These are phyloP conservation scores for Neocrepidodera transversa DNA, from an alignment of 2,888 invertebrate genomes.

Conservation along the genomic window DNA sequence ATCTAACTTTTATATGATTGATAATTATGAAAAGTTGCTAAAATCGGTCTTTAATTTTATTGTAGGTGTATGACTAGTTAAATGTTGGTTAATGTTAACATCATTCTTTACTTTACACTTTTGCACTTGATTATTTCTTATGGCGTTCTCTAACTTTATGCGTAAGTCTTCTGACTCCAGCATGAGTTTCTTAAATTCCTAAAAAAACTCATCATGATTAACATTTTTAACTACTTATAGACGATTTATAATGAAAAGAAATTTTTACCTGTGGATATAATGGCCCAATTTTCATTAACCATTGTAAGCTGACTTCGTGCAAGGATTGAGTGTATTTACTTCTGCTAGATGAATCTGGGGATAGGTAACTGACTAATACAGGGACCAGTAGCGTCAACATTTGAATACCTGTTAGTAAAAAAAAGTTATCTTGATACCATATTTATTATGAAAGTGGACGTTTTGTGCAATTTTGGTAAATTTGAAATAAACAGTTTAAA, in stretches of 20 bases:
- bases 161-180: constrained; percentile 81
- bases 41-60: constrained; percentile 95
- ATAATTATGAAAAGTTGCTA: constrained; percentile 80
- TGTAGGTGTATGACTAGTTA: constrained; percentile 67
- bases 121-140: constrained; percentile 75
- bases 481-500: too few relatives aligned
- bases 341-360: constrained; percentile 70
- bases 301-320: constrained; percentile 89
- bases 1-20: not conserved
- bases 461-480: too few relatives aligned
- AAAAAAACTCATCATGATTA: constrained; percentile 9
- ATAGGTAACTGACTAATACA: constrained; percentile 84
- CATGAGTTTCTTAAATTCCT: constrained; percentile 93
- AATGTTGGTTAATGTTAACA: constrained; percentile 58
- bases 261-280: constrained; percentile 87
- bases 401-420: constrained; percentile 75
- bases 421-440: constrained; percentile 36
- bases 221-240: too few relatives aligned
- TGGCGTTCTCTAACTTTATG: constrained; percentile 83
- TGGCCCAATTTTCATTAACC: constrained; percentile 91
- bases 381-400: constrained; percentile 90
- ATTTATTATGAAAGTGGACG: not conserved
- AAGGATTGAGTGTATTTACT: constrained; percentile 73
- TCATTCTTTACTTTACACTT: constrained; percentile 63
- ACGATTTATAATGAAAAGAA: too few relatives aligned